Base-by-base conservation (phyloP, 2,797 vertebrate genomes). In the Spinus olivaceus region DNA sequence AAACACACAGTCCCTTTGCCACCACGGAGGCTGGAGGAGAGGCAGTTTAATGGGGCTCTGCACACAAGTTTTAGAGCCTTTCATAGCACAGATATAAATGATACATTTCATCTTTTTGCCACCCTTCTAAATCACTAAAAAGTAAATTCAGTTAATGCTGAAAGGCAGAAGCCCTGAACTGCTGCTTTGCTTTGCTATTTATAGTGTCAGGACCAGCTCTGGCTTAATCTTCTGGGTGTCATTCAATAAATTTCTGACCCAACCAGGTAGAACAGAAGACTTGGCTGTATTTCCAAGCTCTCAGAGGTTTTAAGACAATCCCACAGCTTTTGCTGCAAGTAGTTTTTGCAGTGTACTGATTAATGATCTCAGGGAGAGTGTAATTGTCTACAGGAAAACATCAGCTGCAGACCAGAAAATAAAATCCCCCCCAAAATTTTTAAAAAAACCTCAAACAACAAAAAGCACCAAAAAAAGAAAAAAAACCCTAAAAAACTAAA, bases 71-170 rank as follows among this genome's bases (percentile, higher is more conserved):
- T 93, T 94, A 94, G 39, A 92, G 39, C 90, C 79, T 74, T 92
- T 92, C 94, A 57, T 47, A 71, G 53, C 65, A 74, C 50, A 65
- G 69, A 59, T 88, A 95, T 47, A 95, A 94, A 89, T 69, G 86
- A 94, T 94, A 94, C 86, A 88, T 95, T 93, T 89, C 72, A 56
- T 88, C 63, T 94, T 94, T 94, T 91, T 69, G 46, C 72, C 32
- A 56, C 42, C 63, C 51, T 81, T 81, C 59, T 92, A 93, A 96
- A 94, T 91, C 86, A 89, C 79, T 44, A 47, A 81, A 86, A 89
- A n/a, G 41, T 66, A 94, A 91, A 94, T 89, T 59, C 84, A 60
- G 59, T 76, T 90, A 91, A 78, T 70, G 54, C 27, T 89, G 74
- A 91, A 85, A 93, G 71, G 74, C 86, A 96, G 84, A 63, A 92